These are phyloP conservation scores for Urophycis tenuis DNA, from an alignment of 2,797 vertebrate genomes.

Conservation along the genomic window DNA sequence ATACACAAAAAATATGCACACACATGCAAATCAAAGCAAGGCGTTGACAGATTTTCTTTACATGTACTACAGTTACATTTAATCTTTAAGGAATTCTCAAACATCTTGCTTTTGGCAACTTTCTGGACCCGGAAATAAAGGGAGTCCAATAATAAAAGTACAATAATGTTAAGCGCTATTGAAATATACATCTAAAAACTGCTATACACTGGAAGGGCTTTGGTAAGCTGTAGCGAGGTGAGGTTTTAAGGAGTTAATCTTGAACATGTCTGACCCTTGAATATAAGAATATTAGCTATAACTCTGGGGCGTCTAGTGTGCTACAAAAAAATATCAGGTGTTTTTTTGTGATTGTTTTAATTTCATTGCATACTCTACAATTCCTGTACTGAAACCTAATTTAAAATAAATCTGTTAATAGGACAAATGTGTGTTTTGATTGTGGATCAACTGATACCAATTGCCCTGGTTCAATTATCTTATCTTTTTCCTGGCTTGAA, in stretches of 20 bases:
- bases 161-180: background rate
- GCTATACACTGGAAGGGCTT: constrained; percentile 44
- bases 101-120: background rate
- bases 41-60: background rate
- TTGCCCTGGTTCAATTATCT: constrained; percentile 26
- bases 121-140: background rate
- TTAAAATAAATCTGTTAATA: constrained; percentile 33
- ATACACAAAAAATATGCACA: background rate
- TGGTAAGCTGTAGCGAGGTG: constrained; percentile 39
- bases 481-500: constrained; percentile 28
- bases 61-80: background rate
- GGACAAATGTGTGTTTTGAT: constrained; percentile 46
- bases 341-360: constrained; percentile 53
- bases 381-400: constrained; percentile 44
- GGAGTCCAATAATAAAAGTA: background rate
- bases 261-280: constrained; percentile 45
- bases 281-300: constrained; percentile 38
- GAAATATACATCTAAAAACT: constrained; percentile 13
- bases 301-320: constrained; percentile 49
- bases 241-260: constrained; percentile 45
- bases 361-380: constrained; percentile 45
- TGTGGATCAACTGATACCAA: constrained; percentile 63
- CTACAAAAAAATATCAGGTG: constrained; percentile 52
- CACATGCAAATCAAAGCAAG: background rate
- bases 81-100: background rate